Base-by-base conservation (phyloP, 2,797 vertebrate species). In the Notoglanidium macrostoma region DNA sequence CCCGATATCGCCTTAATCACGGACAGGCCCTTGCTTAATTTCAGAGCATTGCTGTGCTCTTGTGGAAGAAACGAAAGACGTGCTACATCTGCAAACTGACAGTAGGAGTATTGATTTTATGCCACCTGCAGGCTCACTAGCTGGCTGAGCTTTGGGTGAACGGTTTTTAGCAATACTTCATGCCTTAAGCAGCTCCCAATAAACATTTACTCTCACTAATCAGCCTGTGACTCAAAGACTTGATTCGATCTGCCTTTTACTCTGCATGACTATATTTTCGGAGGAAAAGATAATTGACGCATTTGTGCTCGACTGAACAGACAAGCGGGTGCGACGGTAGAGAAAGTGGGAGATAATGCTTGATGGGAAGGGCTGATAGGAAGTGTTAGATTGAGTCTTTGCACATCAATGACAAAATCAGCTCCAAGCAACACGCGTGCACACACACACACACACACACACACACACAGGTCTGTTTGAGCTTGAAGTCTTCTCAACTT, bases 161-260 rank as follows among this genome's bases (percentile, higher is more conserved):
- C 19, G 85, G n/a, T 32, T 65, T 87, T 82, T 2, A 59, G 68
- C 2, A 46, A 77, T 32, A 17, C 40, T 83, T 81, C 86, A 87
- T 76, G 85, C 46, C 76, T 87, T 80, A 87, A 78, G 40, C 63
- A 84, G 73, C 83, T 77, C 74, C 65, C 44, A 73, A 76, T 84
- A 84, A 85, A 89, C 73, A 65, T 87, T 86, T 90, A 78, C 74
- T 80, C 67, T 23, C 57, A 57, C 74, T 85, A 89, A 88, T 89
- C 73, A 88, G 80, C 32, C 72, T 35, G 70, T 12, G 88, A 84
- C 67, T 88, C 79, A 51, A 15, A 68, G 81, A 68, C 83, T 57
- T 40, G 78, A 76, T 86, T 85, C 88, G 79, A 80, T 81, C 79
- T 80, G 82, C 32, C 70, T 65, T 83, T 83, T 59, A 85, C 55